Percentiles rank a stretch among this genome's conserved stretches.
Conservation (phyloP, 2,888 invertebrate species). For the Cetonia aurata region DNA sequence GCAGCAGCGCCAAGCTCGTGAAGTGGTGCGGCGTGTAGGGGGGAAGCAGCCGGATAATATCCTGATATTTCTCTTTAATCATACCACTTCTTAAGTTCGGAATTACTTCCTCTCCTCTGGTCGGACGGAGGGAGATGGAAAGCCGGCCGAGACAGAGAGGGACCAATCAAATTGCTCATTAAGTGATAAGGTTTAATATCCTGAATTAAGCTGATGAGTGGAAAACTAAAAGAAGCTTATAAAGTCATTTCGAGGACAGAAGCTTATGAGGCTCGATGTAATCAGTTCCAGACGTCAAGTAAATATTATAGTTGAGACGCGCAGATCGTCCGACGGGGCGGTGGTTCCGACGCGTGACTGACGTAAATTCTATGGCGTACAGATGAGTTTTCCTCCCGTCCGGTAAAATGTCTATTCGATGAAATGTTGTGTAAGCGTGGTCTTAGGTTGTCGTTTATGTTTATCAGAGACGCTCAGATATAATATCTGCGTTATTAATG, state of each 20-base stretch:
- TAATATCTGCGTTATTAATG: too few species aligned
- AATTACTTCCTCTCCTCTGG: slow-evolving; percentile 42
- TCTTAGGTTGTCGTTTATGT: too few species aligned
- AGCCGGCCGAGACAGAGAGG: slow-evolving; percentile 44
- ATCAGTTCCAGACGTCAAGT: slow-evolving; percentile 45
- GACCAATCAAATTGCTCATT: slow-evolving; percentile 63
- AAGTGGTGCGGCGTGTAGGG: not conserved
- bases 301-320: slow-evolving; percentile 42
- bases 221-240: slow-evolving; percentile 62
- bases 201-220: slow-evolving; percentile 60
- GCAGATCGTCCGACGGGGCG: not conserved
- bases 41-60: slow-evolving; percentile 28
- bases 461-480: too few species aligned
- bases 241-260: slow-evolving; percentile 52
- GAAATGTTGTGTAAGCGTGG: not conserved
- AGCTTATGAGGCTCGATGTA: slow-evolving; percentile 40
- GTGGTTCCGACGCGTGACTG: slow-evolving; percentile 6
- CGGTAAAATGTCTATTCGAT: slow-evolving; percentile 20
- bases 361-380: slow-evolving; percentile 28
- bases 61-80: slow-evolving; percentile 43
- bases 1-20: too few species aligned
- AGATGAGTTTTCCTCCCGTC: slow-evolving; percentile 4
- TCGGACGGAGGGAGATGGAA: slow-evolving; percentile 3
- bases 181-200: slow-evolving; percentile 64
- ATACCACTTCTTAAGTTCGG: slow-evolving; percentile 42